Evolutionary conservation across 2,113 vertebrate species (phyloP).

Genomic region (Ondatra zibethicus): DNA sequence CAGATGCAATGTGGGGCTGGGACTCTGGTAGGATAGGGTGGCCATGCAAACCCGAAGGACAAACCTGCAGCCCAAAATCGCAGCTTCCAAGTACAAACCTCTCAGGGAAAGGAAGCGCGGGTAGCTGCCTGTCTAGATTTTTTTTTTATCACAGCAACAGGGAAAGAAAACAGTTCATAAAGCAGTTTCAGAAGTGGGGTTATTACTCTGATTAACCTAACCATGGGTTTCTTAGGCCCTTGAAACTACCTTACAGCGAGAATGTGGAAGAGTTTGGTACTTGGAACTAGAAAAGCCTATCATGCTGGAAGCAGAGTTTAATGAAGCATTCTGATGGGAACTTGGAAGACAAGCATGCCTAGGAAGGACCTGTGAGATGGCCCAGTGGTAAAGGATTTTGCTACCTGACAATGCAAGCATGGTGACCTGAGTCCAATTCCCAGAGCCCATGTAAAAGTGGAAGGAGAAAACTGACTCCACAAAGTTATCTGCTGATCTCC

Average conservation of each 20-base stretch:
- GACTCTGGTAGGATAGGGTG: not conserved
- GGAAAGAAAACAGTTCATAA: not conserved
- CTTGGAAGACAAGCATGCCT: not conserved
- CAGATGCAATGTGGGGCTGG: not conserved
- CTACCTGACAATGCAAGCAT: not conserved
- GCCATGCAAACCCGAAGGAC: rapidly evolving
- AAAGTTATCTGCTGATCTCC: not conserved
- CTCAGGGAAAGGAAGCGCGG: too few species aligned
- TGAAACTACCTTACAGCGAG: not conserved
- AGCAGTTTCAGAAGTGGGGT: not conserved
- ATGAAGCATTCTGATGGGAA: not conserved
- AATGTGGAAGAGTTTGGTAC: not conserved
- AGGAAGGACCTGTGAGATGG: not conserved
- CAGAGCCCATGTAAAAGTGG: not conserved
- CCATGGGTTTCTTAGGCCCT: not conserved
- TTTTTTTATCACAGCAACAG: not conserved
- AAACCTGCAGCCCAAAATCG: too few species aligned
- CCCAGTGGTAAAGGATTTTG: not conserved
- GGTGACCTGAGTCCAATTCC: not conserved
- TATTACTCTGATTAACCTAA: not conserved
- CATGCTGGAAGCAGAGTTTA: not conserved
- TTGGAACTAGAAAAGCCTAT: not conserved
- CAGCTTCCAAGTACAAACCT: too few species aligned
- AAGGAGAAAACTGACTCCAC: not conserved
- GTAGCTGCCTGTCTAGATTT: too few species aligned